Percentiles rank a stretch among this genome's conserved stretches.
phyloP scores from a whole-genome alignment of 2,888 invertebrate species.

The Ophion ellenae region DNA sequence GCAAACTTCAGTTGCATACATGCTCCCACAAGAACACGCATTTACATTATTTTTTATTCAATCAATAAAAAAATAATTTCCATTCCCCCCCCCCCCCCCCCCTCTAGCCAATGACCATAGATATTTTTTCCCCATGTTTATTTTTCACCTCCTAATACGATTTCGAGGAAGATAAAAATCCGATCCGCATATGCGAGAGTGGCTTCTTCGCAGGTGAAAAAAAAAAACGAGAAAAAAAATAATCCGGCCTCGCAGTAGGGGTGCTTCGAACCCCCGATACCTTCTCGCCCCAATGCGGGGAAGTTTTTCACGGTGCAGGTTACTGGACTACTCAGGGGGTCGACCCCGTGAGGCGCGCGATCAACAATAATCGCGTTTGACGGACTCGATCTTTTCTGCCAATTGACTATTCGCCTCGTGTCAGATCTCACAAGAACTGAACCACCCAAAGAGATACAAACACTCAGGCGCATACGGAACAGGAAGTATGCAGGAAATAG shows the following conservation, averaged over 20 bases:
- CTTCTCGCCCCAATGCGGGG: neutral
- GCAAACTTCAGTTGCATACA: too few species aligned
- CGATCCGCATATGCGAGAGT: conserved; percentile 21
- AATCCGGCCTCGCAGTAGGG: conserved; percentile 48
- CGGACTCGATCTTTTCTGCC: conserved; percentile 22
- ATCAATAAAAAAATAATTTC: too few species aligned
- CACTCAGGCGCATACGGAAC: conserved; percentile 1
- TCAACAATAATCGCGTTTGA: neutral
- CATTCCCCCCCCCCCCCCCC: too few species aligned
- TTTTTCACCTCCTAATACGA: neutral
- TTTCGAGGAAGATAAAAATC: conserved; percentile 44
- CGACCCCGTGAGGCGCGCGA: conserved; percentile 13
- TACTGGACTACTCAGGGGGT: conserved; percentile 30
- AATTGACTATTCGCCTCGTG: conserved; percentile 50
- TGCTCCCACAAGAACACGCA: too few species aligned
- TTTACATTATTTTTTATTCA: too few species aligned
- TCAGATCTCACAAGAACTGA: conserved; percentile 30
- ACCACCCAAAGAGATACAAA: conserved; percentile 23
- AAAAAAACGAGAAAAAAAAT: neutral
- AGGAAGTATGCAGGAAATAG: too few species aligned
- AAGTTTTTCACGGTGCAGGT: conserved; percentile 1
- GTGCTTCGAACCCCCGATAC: conserved; percentile 43
- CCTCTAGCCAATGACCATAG: too few species aligned
- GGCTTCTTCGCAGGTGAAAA: conserved; percentile 56
- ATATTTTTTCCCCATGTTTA: neutral